A percentile compares a stretch with the other conserved stretches of the same genome.
Evolutionary conservation across 2,888 invertebrate genomes (phyloP).

Genomic region (Cylloceria caligata): DNA sequence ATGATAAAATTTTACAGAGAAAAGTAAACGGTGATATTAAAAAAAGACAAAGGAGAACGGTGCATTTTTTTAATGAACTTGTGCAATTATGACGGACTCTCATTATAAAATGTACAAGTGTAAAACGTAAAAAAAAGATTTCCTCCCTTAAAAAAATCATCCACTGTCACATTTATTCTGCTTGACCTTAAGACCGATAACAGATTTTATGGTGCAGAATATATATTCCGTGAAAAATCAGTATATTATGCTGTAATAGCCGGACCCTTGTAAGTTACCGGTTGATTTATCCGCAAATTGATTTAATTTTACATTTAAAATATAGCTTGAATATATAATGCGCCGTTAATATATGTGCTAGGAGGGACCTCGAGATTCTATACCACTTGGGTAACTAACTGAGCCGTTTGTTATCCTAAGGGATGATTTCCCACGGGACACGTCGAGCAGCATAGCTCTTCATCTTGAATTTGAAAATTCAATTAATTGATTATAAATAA

Average conservation of each 20-base stretch:
- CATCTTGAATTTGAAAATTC: constrained; percentile 19
- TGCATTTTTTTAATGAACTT: neutral
- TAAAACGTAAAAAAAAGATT: too few species aligned
- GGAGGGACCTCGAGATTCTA: constrained; percentile 34
- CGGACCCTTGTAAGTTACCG: neutral
- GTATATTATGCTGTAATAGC: neutral
- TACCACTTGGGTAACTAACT: constrained; percentile 43
- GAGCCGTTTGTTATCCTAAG: constrained; percentile 65
- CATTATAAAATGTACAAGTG: constrained; percentile 16
- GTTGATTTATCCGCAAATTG: neutral
- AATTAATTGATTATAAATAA: constrained; percentile 47
- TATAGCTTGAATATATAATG: neutral
- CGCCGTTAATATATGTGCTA: constrained; percentile 23
- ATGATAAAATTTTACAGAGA: constrained; percentile 32
- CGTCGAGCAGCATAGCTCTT: neutral
- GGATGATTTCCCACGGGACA: constrained; percentile 70
- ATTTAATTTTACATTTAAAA: neutral
- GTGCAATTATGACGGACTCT: neutral
- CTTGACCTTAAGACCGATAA: neutral
- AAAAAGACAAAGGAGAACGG: neutral
- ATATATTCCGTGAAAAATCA: neutral
- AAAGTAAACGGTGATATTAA: neutral
- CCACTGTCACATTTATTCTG: too few species aligned
- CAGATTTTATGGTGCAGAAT: neutral
- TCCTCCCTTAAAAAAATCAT: too few species aligned